phyloP scores from a whole-genome alignment of 1,140 invertebrate genomes.

The Drosophila jambulina region DNA sequence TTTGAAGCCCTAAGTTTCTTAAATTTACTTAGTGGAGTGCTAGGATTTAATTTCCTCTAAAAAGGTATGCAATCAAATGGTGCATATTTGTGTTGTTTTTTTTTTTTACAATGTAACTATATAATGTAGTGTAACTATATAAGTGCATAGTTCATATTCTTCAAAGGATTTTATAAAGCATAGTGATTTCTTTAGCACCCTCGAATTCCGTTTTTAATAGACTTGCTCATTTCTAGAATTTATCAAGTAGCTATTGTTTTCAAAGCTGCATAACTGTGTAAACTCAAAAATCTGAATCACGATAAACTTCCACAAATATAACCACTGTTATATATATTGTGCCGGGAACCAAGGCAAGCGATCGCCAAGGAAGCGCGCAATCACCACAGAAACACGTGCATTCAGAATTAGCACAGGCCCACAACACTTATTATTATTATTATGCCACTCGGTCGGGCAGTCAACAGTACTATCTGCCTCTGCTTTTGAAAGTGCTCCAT shows the following conservation, averaged over 20 bases:
- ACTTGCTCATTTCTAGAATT: background rate
- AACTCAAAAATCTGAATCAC: background rate
- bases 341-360: background rate
- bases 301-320: background rate
- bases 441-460: conserved; percentile 28
- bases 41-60: no score
- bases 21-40: no score
- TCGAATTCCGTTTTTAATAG: background rate
- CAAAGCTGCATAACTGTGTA: background rate
- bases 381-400: conserved; percentile 48
- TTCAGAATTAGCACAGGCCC: conserved; percentile 2
- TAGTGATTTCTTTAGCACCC: background rate
- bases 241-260: background rate
- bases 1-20: no score
- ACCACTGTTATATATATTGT: background rate
- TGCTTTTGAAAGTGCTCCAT: conserved; percentile 12
- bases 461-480: conserved; percentile 32
- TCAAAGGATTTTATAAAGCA: no score
- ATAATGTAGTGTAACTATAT: no score
- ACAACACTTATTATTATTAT: conserved; percentile 35
- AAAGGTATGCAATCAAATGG: no score
- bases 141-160: no score
- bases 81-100: no score
- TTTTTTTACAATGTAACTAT: no score
- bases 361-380: background rate